phyloP scores from a whole-genome alignment of 2,113 vertebrate species.

The Calypte anna region DNA sequence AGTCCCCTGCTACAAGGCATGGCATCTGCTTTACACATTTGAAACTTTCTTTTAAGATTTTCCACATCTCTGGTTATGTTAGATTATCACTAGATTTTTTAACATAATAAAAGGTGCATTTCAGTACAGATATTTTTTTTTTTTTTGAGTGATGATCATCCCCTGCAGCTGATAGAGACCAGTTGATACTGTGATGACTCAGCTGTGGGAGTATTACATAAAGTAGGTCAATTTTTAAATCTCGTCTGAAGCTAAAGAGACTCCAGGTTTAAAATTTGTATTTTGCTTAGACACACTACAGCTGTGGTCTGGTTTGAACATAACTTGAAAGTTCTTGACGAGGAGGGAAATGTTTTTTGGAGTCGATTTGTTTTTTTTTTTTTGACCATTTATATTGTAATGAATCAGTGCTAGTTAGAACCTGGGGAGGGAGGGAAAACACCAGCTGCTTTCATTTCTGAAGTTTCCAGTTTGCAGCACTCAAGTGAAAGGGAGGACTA shows the following conservation, averaged over 20 bases:
- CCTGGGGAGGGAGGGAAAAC: not conserved
- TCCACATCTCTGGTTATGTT: not conserved
- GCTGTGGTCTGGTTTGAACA: not conserved
- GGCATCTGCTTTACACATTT: not conserved
- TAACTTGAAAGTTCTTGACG: not conserved
- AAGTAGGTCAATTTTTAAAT: constrained; percentile 57
- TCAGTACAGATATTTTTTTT: not conserved
- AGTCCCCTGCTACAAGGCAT: not conserved
- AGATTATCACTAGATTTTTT: not conserved
- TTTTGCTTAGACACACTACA: not conserved
- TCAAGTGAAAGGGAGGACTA: constrained; percentile 19
- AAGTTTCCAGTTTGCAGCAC: constrained; percentile 41
- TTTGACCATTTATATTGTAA: not conserved
- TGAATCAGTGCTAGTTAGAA: not conserved
- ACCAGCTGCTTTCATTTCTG: constrained; percentile 51
- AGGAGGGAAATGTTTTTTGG: not conserved
- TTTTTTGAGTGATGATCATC: not conserved
- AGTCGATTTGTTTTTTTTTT: not conserved
- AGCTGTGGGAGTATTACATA: constrained; percentile 56
- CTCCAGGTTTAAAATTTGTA: not conserved
- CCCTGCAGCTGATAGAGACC: constrained; percentile 17
- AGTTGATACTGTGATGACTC: constrained; percentile 56
- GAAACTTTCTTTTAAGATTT: not conserved
- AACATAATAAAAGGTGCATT: not conserved
- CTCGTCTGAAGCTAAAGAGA: not conserved